These are phyloP conservation scores for Habrosyne pyritoides DNA, from an alignment of 2,888 invertebrate genomes.

Conservation along the genomic window DNA sequence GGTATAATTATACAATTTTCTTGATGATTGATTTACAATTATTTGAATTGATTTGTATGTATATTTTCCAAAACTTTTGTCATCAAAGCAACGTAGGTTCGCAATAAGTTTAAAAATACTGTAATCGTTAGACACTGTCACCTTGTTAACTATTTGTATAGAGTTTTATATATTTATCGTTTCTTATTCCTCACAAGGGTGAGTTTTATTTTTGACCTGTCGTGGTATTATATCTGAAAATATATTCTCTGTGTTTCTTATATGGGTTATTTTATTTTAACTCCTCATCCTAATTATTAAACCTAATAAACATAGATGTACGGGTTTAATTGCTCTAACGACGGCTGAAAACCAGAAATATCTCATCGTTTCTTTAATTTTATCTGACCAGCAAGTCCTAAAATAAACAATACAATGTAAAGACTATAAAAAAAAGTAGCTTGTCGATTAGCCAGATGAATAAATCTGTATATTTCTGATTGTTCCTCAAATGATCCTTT, in stretches of 20 bases:
- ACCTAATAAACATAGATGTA: no score
- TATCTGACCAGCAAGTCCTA: no score
- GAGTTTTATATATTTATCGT: constrained; percentile 77
- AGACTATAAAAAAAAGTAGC: no score
- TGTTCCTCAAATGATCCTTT: not conserved
- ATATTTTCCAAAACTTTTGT: constrained; percentile 23
- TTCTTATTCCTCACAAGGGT: constrained; percentile 73
- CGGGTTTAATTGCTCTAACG: not conserved
- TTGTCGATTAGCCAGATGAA: no score
- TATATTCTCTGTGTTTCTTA: constrained; percentile 83
- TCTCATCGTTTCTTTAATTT: no score
- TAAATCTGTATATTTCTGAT: not conserved
- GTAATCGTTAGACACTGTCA: constrained; percentile 58
- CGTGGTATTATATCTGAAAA: constrained; percentile 81
- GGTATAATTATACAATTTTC: not conserved
- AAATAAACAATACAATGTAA: no score
- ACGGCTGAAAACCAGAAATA: no score
- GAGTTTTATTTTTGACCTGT: constrained; percentile 80
- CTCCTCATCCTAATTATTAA: not conserved
- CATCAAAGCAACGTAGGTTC: constrained; percentile 23
- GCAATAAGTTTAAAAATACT: constrained; percentile 25
- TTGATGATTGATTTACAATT: not conserved
- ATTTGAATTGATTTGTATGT: not conserved
- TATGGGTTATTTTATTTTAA: constrained; percentile 49
- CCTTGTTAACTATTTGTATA: constrained; percentile 82